A percentile compares a stretch with the other conserved stretches of the same genome.
These are phyloP conservation scores for Trematocara variabile DNA, from an alignment of 2,113 vertebrate species.

Conservation along the genomic window DNA sequence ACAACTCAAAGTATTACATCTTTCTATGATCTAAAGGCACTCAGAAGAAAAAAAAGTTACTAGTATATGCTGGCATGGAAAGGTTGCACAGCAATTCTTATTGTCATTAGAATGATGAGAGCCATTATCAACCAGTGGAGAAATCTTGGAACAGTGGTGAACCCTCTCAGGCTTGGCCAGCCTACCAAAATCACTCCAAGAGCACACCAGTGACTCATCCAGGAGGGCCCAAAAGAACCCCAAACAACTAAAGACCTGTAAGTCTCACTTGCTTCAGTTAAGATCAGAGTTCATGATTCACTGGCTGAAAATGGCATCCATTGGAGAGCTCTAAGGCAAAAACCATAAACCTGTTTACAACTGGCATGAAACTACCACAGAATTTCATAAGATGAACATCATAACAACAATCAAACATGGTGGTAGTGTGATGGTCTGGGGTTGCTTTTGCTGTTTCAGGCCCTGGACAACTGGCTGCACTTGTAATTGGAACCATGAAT, in stretches of 20 bases:
- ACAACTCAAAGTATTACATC: neutral
- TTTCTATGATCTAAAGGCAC: neutral
- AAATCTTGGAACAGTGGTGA: neutral
- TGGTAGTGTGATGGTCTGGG: neutral
- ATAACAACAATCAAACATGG: neutral
- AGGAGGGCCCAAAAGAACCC: neutral
- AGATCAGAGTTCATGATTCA: neutral
- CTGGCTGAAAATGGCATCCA: neutral
- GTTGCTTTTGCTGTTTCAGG: neutral
- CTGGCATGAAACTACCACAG: neutral
- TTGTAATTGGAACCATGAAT: neutral
- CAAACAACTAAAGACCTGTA: neutral
- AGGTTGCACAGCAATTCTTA: neutral
- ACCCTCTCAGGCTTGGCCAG: neutral
- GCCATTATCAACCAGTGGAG: neutral
- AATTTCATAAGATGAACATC: neutral
- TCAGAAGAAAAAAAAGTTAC: neutral
- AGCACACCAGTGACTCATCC: neutral
- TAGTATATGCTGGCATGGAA: neutral
- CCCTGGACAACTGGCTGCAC: neutral
- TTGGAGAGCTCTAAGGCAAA: neutral
- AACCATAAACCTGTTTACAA: neutral
- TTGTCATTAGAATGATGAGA: neutral
- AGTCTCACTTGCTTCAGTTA: neutral
- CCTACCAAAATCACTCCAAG: neutral